Evolutionary conservation across 2,888 invertebrate genomes (phyloP).

Genomic region (Amphipoea lucens): DNA sequence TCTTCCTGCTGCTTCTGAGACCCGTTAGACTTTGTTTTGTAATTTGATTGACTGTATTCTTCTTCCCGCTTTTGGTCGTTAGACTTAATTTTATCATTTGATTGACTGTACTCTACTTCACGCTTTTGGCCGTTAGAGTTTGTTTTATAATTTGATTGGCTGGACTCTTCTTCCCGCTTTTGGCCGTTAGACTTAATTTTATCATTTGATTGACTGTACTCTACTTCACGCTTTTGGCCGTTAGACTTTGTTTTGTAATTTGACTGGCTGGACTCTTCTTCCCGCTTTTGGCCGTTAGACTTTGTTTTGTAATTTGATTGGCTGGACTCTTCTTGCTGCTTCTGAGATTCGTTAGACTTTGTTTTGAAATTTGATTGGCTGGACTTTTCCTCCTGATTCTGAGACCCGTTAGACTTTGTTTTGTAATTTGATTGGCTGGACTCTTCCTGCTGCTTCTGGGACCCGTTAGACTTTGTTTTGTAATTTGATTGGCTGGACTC

Average conservation of each 20-base stretch:
- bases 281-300: neutral
- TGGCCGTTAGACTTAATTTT: no score
- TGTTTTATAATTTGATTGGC: neutral
- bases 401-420: neutral
- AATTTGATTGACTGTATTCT: no score
- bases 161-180: neutral
- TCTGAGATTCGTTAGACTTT: neutral
- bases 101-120: neutral
- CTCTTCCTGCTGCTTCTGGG: neutral
- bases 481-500: neutral
- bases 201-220: no score
- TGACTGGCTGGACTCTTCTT: no score
- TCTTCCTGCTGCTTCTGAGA: no score
- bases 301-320: neutral
- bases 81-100: neutral
- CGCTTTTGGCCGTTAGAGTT: neutral
- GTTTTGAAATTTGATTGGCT: neutral
- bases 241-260: no score
- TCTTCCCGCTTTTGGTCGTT: neutral
- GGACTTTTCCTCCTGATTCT: neutral
- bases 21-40: no score
- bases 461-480: no score
- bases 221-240: no score
- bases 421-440: neutral
- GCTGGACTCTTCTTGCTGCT: neutral